A percentile compares a stretch with the other conserved stretches of the same genome.
phyloP scores from a whole-genome alignment of 1,140 invertebrate genomes.

The Goniozus legneri region DNA sequence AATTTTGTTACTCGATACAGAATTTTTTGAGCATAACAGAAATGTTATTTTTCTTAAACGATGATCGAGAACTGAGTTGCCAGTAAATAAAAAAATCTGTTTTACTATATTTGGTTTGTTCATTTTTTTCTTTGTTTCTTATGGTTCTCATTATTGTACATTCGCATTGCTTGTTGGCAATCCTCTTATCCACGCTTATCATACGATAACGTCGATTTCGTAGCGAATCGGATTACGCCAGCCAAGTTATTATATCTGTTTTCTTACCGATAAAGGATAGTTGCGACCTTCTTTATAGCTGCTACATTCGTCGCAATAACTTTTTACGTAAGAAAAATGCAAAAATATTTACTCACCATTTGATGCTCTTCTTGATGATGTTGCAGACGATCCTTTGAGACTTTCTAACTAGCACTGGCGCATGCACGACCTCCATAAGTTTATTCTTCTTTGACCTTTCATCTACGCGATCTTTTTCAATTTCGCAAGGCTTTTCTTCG shows the following conservation, averaged over 20 bases:
- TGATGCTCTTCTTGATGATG: slow-evolving; percentile 47
- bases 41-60: too few relatives aligned
- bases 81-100: too few relatives aligned
- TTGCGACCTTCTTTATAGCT: too few relatives aligned
- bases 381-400: slow-evolving; percentile 44
- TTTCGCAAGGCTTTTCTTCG: slow-evolving; percentile 2
- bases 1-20: too few relatives aligned
- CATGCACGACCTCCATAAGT: slow-evolving; percentile 2
- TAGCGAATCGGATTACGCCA: too few relatives aligned
- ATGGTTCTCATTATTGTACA: slow-evolving; percentile 16
- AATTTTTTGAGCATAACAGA: too few relatives aligned
- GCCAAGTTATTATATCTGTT: too few relatives aligned
- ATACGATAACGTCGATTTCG: slow-evolving; percentile 23
- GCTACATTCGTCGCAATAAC: too few relatives aligned
- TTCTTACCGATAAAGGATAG: too few relatives aligned
- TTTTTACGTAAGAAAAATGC: slow-evolving; percentile 5
- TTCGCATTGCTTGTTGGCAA: slow-evolving; percentile 7
- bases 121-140: slow-evolving; percentile 3
- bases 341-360: slow-evolving; percentile 45
- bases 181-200: slow-evolving; percentile 24
- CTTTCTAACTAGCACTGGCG: slow-evolving; percentile 28
- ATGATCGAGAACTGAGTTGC: too few relatives aligned
- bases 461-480: background rate
- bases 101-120: slow-evolving; percentile 4
- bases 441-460: slow-evolving; percentile 15